Evolutionary conservation across 2,888 invertebrate species (phyloP), one percentile per base, ranked within the genome.

Genomic region (Lasioglossum malachurum): DNA sequence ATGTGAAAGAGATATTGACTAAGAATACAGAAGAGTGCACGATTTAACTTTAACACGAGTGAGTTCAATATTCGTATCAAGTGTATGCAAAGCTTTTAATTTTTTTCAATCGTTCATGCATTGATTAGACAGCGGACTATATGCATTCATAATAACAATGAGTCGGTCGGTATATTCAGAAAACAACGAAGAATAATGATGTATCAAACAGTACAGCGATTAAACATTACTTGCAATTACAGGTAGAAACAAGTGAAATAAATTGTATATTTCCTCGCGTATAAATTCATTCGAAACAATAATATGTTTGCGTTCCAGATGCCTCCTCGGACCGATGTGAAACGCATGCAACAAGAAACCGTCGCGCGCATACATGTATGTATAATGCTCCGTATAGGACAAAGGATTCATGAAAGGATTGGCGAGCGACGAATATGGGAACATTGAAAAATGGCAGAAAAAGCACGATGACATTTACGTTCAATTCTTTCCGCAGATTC

Each of bases 381-480:
- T 31, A 67, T 0, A 67, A 35, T 2, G 19, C 31, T 23, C 35
- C 67, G 31, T 19, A 35, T 4, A 35, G 67, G 67, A 67, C 16
- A 67, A 67, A 67, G 67, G 35, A 23, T 67, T 19, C 35, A 16
- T 16, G 38, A 73, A 69, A 80, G 80, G 10, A 44, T 69, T 41
- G 46, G 41, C 64, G 67, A 49, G 83, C 67, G 53, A 69, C 67
- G 67, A 67, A 53, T 74, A 74, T 69, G 49, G 74, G 75, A 78
- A 78, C 69, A 46, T 78, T 57, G 60, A 84, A 78, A 64, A 67
- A 84, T 60, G 75, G 60, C n/a, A 31, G 49, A 46, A 75, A 46
- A 46, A 78, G 27, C 49, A n/a, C n/a, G 12, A 38, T 12, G 75
- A 75, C 78, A 74, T 84, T 83, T 75, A 78, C 84, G 84, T 78